These are phyloP conservation scores for Erythrolamprus reginae DNA, from an alignment of 2,113 vertebrate genomes.

Conservation along the genomic window DNA sequence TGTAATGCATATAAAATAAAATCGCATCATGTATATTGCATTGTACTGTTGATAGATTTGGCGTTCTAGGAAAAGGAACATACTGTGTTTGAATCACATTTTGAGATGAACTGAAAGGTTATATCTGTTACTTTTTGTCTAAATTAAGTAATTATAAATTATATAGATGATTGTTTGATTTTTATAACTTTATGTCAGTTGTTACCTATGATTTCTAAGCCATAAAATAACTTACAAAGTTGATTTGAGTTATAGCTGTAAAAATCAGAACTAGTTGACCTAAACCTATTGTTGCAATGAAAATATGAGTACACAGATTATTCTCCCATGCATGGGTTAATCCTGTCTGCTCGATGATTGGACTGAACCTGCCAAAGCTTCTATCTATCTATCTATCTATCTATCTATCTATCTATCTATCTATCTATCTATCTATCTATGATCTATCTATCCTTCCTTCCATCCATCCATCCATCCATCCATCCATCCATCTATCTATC, in stretches of 20 bases:
- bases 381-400: too few species aligned
- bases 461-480: too few species aligned
- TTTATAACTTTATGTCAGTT: not conserved
- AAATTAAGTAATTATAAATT: not conserved
- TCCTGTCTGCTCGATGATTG: too few species aligned
- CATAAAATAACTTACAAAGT: not conserved
- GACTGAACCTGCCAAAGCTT: too few species aligned
- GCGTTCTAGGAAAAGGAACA: not conserved
- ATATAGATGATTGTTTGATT: fast-evolving
- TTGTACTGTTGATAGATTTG: not conserved
- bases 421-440: too few species aligned
- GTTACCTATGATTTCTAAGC: not conserved
- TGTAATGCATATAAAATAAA: not conserved
- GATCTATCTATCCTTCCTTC: too few species aligned
- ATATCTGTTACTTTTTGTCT: not conserved
- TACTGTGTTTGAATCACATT: not conserved
- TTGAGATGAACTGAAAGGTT: not conserved
- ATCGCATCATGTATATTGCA: not conserved
- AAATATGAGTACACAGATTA: not conserved
- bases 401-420: too few species aligned
- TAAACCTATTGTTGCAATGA: slow-evolving; percentile 26
- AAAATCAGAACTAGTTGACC: not conserved
- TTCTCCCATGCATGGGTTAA: too few species aligned
- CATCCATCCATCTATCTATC: too few species aligned
- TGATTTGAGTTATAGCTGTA: not conserved